Evolutionary conservation across 2,797 vertebrate species (phyloP).

Genomic region (Thalassophryne amazonica): DNA sequence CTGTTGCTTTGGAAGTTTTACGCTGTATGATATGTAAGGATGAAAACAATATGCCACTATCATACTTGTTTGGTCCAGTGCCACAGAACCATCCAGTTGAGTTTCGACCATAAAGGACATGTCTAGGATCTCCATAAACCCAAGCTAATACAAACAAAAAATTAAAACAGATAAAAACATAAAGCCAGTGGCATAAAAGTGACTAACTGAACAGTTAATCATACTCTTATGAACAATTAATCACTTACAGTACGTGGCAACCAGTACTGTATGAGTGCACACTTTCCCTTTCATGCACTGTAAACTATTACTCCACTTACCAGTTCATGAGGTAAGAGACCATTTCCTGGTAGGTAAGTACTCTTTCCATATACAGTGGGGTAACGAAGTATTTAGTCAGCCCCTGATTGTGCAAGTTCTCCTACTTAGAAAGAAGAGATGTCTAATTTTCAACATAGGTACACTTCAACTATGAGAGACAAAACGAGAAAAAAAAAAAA

Average conservation of each 20-base stretch:
- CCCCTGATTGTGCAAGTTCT: no score
- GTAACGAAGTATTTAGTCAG: no score
- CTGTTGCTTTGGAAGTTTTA: no score
- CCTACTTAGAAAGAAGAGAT: no score
- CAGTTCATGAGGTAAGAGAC: not conserved
- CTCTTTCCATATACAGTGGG: no score
- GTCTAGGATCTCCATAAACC: constrained; percentile 86
- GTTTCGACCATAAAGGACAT: constrained; percentile 86
- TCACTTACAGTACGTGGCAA: not conserved
- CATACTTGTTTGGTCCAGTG: constrained; percentile 76
- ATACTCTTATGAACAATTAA: not conserved
- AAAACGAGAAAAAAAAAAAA: no score
- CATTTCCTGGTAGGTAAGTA: not conserved
- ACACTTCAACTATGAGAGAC: no score
- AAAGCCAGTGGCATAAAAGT: not conserved
- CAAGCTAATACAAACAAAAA: constrained; percentile 73
- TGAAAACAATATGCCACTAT: no score
- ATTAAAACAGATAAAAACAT: not conserved
- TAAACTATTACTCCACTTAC: no score
- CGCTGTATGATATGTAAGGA: no score
- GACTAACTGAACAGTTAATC: not conserved
- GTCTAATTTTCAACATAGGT: no score
- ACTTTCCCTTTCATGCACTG: not conserved
- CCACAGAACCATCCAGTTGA: constrained; percentile 89
- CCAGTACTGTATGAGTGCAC: not conserved